Conservation (phyloP, 1,140 invertebrate species). For the Patella vulgata region DNA sequence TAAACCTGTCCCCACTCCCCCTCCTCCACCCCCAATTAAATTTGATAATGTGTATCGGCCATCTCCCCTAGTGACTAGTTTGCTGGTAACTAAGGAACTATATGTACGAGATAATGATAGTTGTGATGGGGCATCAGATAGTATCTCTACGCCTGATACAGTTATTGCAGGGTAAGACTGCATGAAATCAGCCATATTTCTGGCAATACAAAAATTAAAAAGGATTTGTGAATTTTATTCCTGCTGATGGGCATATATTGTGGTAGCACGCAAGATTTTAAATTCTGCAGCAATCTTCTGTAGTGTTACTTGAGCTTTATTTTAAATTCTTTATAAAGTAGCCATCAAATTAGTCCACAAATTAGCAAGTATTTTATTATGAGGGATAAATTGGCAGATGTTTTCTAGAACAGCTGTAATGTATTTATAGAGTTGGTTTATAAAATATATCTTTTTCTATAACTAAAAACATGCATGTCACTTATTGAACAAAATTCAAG, state of each 20-base stretch:
- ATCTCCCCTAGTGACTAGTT: slow-evolving; percentile 18
- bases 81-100: slow-evolving; percentile 16
- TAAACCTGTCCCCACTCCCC: background rate
- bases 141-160: slow-evolving; percentile 40
- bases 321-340: no score
- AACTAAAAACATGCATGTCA: no score
- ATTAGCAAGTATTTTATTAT: no score
- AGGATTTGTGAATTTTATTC: background rate
- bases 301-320: no score
- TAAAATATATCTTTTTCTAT: no score
- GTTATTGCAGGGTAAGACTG: slow-evolving; percentile 31
- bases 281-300: no score
- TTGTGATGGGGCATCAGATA: slow-evolving; percentile 28
- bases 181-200: background rate
- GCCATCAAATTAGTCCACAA: no score
- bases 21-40: background rate
- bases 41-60: slow-evolving; percentile 3
- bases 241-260: background rate
- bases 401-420: no score
- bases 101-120: slow-evolving; percentile 5
- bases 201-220: background rate
- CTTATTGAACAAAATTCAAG: no score
- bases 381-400: no score
- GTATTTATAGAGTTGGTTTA: no score
- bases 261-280: no score